Base-by-base conservation (phyloP, 2,888 invertebrate genomes). In the Apoda limacodes region DNA sequence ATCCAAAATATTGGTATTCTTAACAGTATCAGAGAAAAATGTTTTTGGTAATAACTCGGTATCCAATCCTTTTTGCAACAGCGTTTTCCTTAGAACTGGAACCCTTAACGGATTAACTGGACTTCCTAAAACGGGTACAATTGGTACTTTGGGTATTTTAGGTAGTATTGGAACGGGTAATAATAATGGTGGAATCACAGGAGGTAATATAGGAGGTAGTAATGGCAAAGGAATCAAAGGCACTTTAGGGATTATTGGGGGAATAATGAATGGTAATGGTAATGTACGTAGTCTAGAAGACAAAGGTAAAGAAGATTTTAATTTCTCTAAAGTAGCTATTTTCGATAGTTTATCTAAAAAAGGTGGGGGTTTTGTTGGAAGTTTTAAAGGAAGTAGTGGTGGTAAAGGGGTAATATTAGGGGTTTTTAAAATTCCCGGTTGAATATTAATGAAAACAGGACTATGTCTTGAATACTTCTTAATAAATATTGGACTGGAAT, bases 391-490 rank as follows among this genome's bases (percentile, higher is more conserved):
- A 4, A 39, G 27, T 13, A 46, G 28, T 3, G 41, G 32, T 9
- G 44, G 43, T 25, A 49, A 34, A 11, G 45, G 31, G n/a, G 39
- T 20, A n/a, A 25, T 28, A n/a, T 21, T 14, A 13, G 39, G 32
- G 11, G 35, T 22, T 32, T 44, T 45, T 21, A 33, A 25, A 17
- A 39, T 28, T 32, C 32, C 36, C 2, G 59, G 39, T 12, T 55
- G 52, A 4, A 62, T 50, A 29, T 63, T 67, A 9, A 67, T 58
- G 31, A 55, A 46, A 1, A 68, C 46, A 9, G 72, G 69, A 1
- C 63, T 46, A 9, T 50, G 53, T 6, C 51, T 53, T 1, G 51
- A 46, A 5, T 45, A 39, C 37, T 58, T 67, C 34, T 47, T 61
- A 27, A 65, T 46, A 20, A 54, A 23, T 1, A 61, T 13, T 1